Evolutionary conservation across 2,888 invertebrate species (phyloP).

Genomic region (Lamproptera curius): DNA sequence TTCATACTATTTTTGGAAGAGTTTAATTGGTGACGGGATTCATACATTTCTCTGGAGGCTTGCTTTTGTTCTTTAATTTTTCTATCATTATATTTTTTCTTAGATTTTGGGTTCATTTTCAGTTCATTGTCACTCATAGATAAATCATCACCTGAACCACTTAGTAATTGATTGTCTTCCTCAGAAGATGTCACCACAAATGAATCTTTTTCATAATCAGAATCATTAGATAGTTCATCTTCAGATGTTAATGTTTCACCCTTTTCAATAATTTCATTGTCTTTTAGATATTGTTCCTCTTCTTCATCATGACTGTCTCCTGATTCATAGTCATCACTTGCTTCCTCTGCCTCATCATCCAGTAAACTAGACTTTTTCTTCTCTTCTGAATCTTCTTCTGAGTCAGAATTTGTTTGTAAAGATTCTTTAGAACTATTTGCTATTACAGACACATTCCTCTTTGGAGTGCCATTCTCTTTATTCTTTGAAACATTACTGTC

Average conservation of each 20-base stretch:
- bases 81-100: constrained; percentile 61
- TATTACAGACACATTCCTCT: constrained; percentile 21
- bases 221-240: constrained; percentile 57
- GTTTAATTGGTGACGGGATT: constrained; percentile 54
- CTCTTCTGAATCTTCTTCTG: constrained; percentile 28
- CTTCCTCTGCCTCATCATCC: constrained; percentile 60
- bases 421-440: constrained; percentile 25
- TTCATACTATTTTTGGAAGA: constrained; percentile 28
- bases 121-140: constrained; percentile 65
- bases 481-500: constrained; percentile 17
- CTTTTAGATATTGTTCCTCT: constrained; percentile 62
- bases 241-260: constrained; percentile 75
- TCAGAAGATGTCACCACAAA: constrained; percentile 74
- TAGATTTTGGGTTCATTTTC: constrained; percentile 59
- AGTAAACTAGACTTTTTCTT: constrained; percentile 39
- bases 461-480: constrained; percentile 23
- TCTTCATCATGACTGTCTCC: constrained; percentile 71
- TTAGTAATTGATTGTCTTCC: constrained; percentile 60
- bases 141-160: constrained; percentile 65
- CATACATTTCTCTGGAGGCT: constrained; percentile 67
- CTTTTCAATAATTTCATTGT: constrained; percentile 68
- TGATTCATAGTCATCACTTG: constrained; percentile 62
- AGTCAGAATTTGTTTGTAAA: constrained; percentile 23
- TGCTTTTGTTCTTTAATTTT: constrained; percentile 62
- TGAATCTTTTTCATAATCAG: constrained; percentile 72